Evolutionary conservation across 2,888 invertebrate species (phyloP).

Genomic region (Drosophila formosana): DNA sequence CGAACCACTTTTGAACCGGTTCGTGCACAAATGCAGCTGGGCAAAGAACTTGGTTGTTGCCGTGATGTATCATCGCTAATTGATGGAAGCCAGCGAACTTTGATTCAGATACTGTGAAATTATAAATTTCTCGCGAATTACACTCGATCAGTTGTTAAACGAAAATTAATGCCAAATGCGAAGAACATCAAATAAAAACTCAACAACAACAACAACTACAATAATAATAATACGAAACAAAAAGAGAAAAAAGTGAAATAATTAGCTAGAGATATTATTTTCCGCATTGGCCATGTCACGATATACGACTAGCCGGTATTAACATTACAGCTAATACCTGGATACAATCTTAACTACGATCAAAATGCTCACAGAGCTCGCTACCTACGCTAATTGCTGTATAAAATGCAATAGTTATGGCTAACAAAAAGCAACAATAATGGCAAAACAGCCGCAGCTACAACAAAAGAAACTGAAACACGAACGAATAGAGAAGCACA

Average conservation of each 20-base stretch:
- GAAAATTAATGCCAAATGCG: slow-evolving; percentile 22
- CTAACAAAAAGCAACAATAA: slow-evolving; percentile 18
- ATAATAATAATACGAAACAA: neutral
- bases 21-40: too few species aligned
- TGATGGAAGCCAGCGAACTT: neutral
- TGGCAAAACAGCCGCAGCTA: slow-evolving; percentile 11
- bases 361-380: slow-evolving; percentile 46
- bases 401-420: slow-evolving; percentile 60
- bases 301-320: slow-evolving; percentile 26
- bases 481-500: slow-evolving; percentile 19
- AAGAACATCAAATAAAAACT: neutral
- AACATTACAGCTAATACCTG: slow-evolving; percentile 45
- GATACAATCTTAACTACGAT: slow-evolving; percentile 55
- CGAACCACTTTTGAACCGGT: neutral
- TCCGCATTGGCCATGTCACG: slow-evolving; percentile 58
- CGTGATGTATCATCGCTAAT: neutral
- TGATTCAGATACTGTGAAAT: slow-evolving; percentile 3
- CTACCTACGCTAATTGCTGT: slow-evolving; percentile 60
- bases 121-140: slow-evolving; percentile 25
- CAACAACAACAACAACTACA: neutral
- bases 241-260: slow-evolving; percentile 21
- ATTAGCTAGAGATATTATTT: slow-evolving; percentile 44
- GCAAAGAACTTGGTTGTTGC: neutral
- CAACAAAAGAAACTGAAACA: slow-evolving; percentile 12
- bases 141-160: slow-evolving; percentile 42